Base-by-base conservation (phyloP, 1,140 invertebrate genomes). In the Lepidurus packardi region DNA sequence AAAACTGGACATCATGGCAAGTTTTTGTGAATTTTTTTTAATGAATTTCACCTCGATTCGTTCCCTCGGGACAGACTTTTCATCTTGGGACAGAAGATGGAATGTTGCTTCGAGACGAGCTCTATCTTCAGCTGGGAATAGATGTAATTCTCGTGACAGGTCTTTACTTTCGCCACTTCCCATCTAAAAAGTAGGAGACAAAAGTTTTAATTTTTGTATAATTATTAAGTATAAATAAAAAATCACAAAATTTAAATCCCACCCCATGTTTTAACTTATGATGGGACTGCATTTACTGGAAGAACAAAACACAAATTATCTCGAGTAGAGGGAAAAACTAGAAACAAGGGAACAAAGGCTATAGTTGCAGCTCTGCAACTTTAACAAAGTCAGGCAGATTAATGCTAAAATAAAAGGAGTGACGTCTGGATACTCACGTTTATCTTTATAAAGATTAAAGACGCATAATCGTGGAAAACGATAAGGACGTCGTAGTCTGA, bases 161-260 rank as follows among this genome's bases (percentile, higher is more conserved):
- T 53, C 76, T 77, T 77, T 77, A 16, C 76, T 77, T 24, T 77
- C 76, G 0, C 76, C 76, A 10, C 41, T 25, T 8, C 76, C 76
- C 76, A 77, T 77, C 76, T 77, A 76, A 43, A 21, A 11, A 47
- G 1, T 13, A 43, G 0, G 42, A 43, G 13, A 76, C 13, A n/a
- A 65, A 34, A 34, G 25, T 34, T 2, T 34, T 34, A 34, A 65
- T 21, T 10, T 65, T 21, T n/a, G 6, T 65, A 21, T 65, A 4
- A 13, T 65, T 65, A n/a, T 65, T 65, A 34, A 34, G 53, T 0
- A 1, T 13, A 65, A 4, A 65, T 13, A 21, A 7, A n/a, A n/a
- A 16, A 65, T 21, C 21, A 21, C 16, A n/a, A 21, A 65, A 13
- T 7, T 16, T 7, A 16, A 10, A 21, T 65, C 53, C 53, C 53